Base-by-base conservation (phyloP, 2,113 vertebrate species). In the Phalacrocorax carbo region DNA sequence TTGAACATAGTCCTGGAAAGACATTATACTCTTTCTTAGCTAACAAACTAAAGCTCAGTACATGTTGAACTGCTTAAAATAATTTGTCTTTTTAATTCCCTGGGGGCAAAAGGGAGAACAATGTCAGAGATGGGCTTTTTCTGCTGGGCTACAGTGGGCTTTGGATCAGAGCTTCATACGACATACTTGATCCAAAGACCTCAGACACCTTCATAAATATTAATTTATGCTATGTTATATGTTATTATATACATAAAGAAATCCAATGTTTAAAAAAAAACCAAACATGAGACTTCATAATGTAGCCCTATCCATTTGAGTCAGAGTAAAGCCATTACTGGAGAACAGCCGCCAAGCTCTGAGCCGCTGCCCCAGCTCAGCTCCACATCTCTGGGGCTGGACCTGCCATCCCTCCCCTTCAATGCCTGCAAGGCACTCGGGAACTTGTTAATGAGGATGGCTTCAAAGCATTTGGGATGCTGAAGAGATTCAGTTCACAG, bases 1-100 rank as follows among this genome's bases (percentile, higher is more conserved):
- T 83, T 82, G 73, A 90, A 92, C 68, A 44, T 10, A 78, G 88
- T 72, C 36, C 38, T 78, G 86, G 75, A 96, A 95, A 90, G 93
- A 87, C 81, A 91, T 85, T 87, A 57, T 66, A 23, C 51, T 85
- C 86, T 71, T 71, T 60, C 54, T 92, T 10, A 86, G 87, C 70
- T 73, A 87, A 75, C 0, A 0, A 95, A 82, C 81, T 90, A 69
- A 85, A 86, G 68, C 84, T 95, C 62, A 51, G 82, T 66, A 88
- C 86, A 83, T 2, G 1, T 15, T 82, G 75, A 91, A 34, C 66
- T 62, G 23, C 75, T 93, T 95, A 65, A 81, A 95, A 88, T 93
- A 82, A 58, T 72, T 94, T 62, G 73, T 58, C 62, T 54, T 80
- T 88, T 79, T 42, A 87, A 93, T 70, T 79, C 58, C n/a, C 62